Percentiles rank a stretch among this genome's conserved stretches.
phyloP scores from a whole-genome alignment of 2,113 vertebrate genomes.

The Tetrao urogallus region DNA sequence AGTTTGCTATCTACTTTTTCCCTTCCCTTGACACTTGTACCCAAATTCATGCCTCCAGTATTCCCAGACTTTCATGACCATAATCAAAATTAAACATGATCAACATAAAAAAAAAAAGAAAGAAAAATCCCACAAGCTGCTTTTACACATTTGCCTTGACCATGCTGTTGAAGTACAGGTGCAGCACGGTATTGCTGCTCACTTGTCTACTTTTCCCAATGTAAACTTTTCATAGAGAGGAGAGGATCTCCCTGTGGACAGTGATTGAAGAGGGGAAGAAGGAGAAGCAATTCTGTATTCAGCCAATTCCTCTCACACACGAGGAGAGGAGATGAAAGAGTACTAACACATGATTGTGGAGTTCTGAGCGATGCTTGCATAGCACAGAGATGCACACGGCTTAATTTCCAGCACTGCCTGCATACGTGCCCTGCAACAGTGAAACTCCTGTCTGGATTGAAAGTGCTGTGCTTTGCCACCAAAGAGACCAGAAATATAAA shows the following conservation, averaged over 20 bases:
- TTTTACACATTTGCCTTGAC: neutral
- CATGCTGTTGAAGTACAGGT: neutral
- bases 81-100: neutral
- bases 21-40: neutral
- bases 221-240: neutral
- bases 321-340: neutral
- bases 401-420: neutral
- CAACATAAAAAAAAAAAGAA: neutral
- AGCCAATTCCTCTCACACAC: neutral
- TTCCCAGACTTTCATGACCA: neutral
- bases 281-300: neutral
- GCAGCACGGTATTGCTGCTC: neutral
- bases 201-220: neutral
- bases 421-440: neutral
- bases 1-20: neutral
- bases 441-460: neutral
- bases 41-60: neutral
- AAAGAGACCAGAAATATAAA: neutral
- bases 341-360: neutral
- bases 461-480: neutral
- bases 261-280: neutral
- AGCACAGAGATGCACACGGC: neutral
- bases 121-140: neutral
- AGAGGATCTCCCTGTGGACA: neutral
- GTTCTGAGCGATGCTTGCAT: neutral